Evolutionary conservation across 23 tunicate species (phyloP), one percentile per base, ranked within the genome.

Genomic region (Oikopleura albicans): DNA sequence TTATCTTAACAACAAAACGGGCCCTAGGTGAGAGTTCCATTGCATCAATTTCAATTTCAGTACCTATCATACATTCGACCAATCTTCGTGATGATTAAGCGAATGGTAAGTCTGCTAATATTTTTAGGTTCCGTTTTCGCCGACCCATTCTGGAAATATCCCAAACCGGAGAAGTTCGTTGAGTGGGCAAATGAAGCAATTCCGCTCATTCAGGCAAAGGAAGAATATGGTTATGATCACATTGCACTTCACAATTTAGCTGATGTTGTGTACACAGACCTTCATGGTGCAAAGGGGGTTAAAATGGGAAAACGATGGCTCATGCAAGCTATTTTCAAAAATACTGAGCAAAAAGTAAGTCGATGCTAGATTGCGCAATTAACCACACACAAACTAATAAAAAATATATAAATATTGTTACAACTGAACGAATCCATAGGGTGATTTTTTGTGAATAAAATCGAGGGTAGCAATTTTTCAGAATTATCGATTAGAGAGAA

Each of bases 121-220:
- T 12, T 16, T 12, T 71, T 71, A 71, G 79, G 34, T 4, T 34
- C 79, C 31, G 79, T 29, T 29, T 27, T 71, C 2, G 33, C 34
- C 79, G 79, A 71, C 4, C 34, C 27, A 2, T 71, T 71, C 31
- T 71, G 2, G 4, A 16, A 27, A 31, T 71, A 71, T 29, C 79
- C 79, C 4, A 71, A 71, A 29, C 79, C 79, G 31, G 79, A 71
- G 37, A 71, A 71, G 31, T 71, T 71, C 35, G 37, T 71, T 29
- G 79, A 71, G 79, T 71, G 79, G 79, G 79, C 79, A 16, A 29
- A 27, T 2, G 35, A 29, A 2, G 79, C 79, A 16, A 71, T 71
- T 31, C 34, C 27, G 31, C 28, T 71, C 37, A 71, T 71, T 12
- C 34, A 71, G 31, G 79, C 28, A 37, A 27, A 71, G 63, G 63